phyloP scores from a whole-genome alignment of 2,113 vertebrate species.

The Micronisus gabar region DNA sequence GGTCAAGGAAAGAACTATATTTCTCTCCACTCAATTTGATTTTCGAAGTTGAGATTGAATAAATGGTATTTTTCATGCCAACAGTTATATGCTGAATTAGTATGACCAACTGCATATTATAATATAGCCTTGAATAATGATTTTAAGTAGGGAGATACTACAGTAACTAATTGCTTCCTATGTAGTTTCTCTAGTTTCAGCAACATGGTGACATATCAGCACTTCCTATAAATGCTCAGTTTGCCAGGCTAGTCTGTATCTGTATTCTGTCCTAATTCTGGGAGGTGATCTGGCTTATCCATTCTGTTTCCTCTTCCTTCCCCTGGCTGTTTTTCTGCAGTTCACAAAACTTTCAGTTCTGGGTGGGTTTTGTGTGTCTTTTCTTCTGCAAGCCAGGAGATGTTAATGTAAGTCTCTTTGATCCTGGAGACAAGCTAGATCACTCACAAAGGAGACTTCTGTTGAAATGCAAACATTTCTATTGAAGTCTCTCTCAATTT shows the following conservation, averaged over 20 bases:
- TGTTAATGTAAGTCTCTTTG: neutral
- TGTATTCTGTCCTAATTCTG: neutral
- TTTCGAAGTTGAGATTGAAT: neutral
- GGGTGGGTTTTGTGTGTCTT: neutral
- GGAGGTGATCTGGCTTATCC: neutral
- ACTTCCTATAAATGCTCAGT: neutral
- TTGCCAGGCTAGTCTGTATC: neutral
- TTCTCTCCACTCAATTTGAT: neutral
- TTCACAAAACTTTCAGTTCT: neutral
- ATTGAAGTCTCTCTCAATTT: neutral
- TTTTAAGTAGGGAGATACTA: neutral
- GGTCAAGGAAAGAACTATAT: neutral
- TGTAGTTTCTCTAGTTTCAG: neutral
- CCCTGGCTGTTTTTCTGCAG: neutral
- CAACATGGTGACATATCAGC: neutral
- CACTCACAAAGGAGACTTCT: neutral
- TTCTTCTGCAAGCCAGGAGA: neutral
- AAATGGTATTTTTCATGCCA: neutral
- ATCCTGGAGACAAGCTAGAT: neutral
- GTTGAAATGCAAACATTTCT: neutral
- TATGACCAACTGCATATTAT: neutral
- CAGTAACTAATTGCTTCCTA: conserved; percentile 21
- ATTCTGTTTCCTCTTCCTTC: neutral
- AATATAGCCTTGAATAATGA: neutral
- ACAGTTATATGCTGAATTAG: neutral